Base-by-base conservation (phyloP, 2,113 vertebrate genomes). In the Mus spicilegus region DNA sequence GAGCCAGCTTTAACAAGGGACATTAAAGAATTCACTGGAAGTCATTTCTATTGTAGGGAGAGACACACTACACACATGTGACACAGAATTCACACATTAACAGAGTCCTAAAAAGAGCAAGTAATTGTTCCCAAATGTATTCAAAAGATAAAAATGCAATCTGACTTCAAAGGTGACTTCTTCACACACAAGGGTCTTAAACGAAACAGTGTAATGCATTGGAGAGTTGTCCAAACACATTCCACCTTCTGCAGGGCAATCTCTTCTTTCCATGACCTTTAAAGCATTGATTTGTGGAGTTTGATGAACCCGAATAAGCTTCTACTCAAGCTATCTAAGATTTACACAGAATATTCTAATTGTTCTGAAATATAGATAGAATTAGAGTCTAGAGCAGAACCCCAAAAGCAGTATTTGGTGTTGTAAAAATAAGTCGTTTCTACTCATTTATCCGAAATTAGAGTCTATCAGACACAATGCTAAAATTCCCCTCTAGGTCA, bases 311-410 rank as follows among this genome's bases (percentile, higher is more conserved):
- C 9, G 33, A 2, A 9, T 36, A 69, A 54, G 30, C 78, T 2
- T 86, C 11, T 22, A 89, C 13, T 82, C 14, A 11, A 69, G 30
- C 54, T 87, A 36, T 7, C 70, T 42, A 63, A 93, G 70, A 91
- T 51, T 72, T 51, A 95, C 42, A 84, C 73, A 93, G 84, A 89
- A n/a, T 51, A 72, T 87, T 39, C 91, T 63, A 76, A 72, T 42
- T 61, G 73, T 78, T 78, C n/a, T 11, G 51, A 80, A 94, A 77
- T 49, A 56, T 0, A 4, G 5, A n/a, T 39, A 10, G n/a, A 30
- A 85, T 46, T 54, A 91, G 17, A 69, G 5, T 11, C 16, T 87
- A 51, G 91, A 90, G 51, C 63, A 54, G 28, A 67, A 89, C n/a
- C 12, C 39, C 75, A 81, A 81, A 13, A 46, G 19, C 2, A 84